Conservation (phyloP, 2,113 vertebrate genomes). For the Pheucticus melanocephalus region DNA sequence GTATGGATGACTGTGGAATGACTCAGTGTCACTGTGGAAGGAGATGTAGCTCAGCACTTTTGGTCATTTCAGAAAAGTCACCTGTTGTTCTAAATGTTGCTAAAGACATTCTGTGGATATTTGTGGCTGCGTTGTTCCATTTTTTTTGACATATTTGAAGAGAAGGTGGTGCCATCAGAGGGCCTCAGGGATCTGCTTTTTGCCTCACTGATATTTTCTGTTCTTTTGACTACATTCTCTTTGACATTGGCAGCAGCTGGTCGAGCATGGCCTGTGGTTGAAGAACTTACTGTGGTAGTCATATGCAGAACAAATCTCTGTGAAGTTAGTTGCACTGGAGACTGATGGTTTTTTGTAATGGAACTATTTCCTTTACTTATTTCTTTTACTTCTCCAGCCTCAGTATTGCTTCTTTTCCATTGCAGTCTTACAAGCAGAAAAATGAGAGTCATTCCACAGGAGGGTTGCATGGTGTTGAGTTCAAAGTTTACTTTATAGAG, state of each 20-base stretch:
- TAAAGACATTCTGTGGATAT: neutral
- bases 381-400: neutral
- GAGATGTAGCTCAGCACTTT: neutral
- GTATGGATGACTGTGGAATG: neutral
- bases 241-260: neutral
- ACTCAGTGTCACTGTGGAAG: neutral
- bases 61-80: neutral
- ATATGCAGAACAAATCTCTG: neutral
- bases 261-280: neutral
- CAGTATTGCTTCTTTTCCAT: neutral
- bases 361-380: neutral
- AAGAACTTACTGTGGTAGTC: neutral
- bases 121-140: neutral
- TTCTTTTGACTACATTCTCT: neutral
- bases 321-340: neutral
- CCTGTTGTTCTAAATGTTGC: neutral
- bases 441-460: conserved; percentile 7
- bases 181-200: neutral
- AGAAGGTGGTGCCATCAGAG: neutral
- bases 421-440: conserved; percentile 27
- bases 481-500: neutral
- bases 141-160: neutral
- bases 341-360: neutral
- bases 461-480: conserved; percentile 26
- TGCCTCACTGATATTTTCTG: neutral